phyloP scores from a whole-genome alignment of 64 coral and sea anemone species.

The Cladopsammia gracilis region DNA sequence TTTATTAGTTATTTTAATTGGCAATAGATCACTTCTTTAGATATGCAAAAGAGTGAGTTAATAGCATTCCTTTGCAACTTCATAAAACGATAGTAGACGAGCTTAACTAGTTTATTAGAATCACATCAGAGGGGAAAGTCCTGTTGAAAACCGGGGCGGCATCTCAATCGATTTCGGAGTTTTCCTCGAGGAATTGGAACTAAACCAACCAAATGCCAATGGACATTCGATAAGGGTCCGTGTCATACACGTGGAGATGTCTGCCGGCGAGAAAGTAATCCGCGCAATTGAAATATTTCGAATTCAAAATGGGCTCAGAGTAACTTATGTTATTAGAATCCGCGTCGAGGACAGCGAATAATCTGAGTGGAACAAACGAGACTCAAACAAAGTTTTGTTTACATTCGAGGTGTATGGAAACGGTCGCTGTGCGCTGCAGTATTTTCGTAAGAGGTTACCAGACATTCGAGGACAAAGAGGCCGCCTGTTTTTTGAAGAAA shows the following conservation, averaged over 20 bases:
- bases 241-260: slow-evolving; percentile 10
- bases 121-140: not conserved
- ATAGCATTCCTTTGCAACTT: not conserved
- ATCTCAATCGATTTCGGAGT: not conserved
- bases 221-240: slow-evolving; percentile 18
- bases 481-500: not conserved
- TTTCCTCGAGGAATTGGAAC: not conserved
- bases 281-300: slow-evolving; percentile 23
- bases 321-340: slow-evolving; percentile 20
- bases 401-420: not conserved
- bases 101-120: not conserved
- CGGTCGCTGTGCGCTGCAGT: not conserved
- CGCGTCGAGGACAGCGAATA: not conserved
- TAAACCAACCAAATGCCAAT: not conserved
- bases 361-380: not conserved
- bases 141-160: not conserved
- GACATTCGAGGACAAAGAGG: not conserved
- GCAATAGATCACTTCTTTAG: slow-evolving; percentile 38
- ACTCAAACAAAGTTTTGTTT: not conserved
- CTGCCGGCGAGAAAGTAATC: slow-evolving; percentile 42
- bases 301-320: slow-evolving; percentile 15
- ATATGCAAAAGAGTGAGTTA: not conserved
- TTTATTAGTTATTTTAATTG: slow-evolving; percentile 34
- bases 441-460: not conserved
- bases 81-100: not conserved